Percentiles rank a stretch among this genome's conserved stretches.
phyloP scores from a whole-genome alignment of 1,140 invertebrate species.

The Drosophila suzukii region DNA sequence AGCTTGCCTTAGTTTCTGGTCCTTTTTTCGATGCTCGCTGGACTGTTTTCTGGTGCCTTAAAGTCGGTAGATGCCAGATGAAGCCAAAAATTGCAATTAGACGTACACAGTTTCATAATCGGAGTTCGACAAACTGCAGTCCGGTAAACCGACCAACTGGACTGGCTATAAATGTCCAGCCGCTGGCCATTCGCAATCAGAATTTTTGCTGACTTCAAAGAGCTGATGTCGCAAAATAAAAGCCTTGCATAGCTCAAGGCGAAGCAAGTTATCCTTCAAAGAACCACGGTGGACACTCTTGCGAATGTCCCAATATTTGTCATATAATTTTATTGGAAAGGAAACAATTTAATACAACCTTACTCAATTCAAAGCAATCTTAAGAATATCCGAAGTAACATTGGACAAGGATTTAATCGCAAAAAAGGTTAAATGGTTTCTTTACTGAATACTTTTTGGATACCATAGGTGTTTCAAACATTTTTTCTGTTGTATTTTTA shows the following conservation, averaged over 20 bases:
- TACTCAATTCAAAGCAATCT: no score
- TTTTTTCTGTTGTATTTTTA: background rate
- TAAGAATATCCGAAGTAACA: no score
- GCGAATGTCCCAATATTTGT: background rate
- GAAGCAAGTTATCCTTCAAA: conserved; percentile 28
- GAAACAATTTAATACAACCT: no score
- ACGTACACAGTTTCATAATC: conserved; percentile 27
- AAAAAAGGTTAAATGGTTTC: no score
- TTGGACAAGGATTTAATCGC: no score
- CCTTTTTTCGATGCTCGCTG: conserved; percentile 5
- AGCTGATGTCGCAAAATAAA: conserved; percentile 34
- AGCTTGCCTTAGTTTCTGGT: conserved; percentile 29
- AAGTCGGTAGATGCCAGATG: conserved; percentile 9
- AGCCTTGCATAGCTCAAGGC: conserved; percentile 46
- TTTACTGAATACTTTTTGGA: no score
- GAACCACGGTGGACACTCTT: background rate
- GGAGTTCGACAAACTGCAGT: conserved; percentile 17
- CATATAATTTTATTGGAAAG: background rate
- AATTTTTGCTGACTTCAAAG: conserved; percentile 55
- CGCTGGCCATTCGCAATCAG: conserved; percentile 44
- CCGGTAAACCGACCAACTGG: background rate
- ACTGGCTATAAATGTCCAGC: conserved; percentile 48
- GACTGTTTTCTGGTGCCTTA: conserved; percentile 4
- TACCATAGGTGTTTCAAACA: no score
- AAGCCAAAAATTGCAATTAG: conserved; percentile 29